A percentile compares a stretch with the other conserved stretches of the same genome.
Evolutionary conservation across 2,888 invertebrate species (phyloP).

Genomic region (Ariolimax columbianus): DNA sequence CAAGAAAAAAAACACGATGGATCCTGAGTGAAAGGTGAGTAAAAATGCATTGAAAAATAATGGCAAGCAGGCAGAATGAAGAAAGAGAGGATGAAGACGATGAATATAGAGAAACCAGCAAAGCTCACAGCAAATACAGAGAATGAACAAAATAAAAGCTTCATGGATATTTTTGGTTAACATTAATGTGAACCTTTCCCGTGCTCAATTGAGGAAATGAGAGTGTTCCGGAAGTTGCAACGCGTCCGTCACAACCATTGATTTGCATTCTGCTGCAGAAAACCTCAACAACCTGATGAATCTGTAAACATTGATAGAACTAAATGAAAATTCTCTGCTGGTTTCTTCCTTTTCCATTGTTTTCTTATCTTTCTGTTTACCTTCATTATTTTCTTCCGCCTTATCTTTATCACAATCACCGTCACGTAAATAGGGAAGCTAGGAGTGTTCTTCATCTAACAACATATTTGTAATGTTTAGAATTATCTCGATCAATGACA

Average conservation of each 20-base stretch:
- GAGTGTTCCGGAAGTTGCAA: constrained; percentile 4
- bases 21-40: background rate
- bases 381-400: background rate
- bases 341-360: background rate
- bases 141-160: background rate
- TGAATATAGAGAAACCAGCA: background rate
- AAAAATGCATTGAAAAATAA: background rate
- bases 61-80: background rate
- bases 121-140: constrained; percentile 5
- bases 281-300: background rate
- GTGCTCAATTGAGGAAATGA: constrained; percentile 13
- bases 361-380: background rate
- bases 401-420: background rate
- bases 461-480: too few species aligned
- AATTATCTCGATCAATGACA: too few species aligned
- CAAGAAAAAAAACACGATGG: background rate
- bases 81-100: background rate
- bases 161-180: background rate
- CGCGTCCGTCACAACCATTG: background rate
- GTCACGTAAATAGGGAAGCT: too few species aligned
- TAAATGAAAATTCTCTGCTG: background rate
- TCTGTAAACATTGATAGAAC: constrained; percentile 1
- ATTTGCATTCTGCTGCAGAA: background rate
- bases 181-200: constrained; percentile 1
- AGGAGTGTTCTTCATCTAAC: too few species aligned